Evolutionary conservation across 30 jellyfish, hydroid and myxozoan species (phyloP), one percentile per base, ranked within the genome.

Genomic region (Cassiopea xamachana): DNA sequence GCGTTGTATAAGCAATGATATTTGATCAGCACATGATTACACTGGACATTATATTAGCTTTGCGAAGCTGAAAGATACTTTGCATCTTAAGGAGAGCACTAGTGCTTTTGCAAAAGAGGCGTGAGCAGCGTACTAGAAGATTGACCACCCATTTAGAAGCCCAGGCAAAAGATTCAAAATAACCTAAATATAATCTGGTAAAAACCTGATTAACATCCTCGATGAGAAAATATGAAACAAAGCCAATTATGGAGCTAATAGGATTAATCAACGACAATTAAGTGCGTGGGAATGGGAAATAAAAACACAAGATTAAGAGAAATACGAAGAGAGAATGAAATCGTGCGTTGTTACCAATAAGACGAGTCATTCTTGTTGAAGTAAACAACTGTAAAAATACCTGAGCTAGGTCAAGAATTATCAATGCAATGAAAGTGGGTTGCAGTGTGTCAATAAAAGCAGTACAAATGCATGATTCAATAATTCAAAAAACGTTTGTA

Each of bases 301-400:
- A 77, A 77, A 77, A 59, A 48, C 86, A 77, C 17, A 5, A 77
- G 48, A 46, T n/a, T 12, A 44, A 2, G 49, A 2, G n/a, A 77
- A 50, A 48, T 43, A 16, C 12, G 73, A 77, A 18, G 46, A 77
- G 5, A 19, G n/a, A 16, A 77, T 5, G 47, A 77, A n/a, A 9
- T 46, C 6, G 51, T 45, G 86, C 47, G 75, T 4, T 64, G 88
- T 80, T 87, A 96, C 98, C 98, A 91, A 78, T 96, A 96, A 9
- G 89, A 45, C 43, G 92, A 80, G 69, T 90, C 93, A 18, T 67
- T 55, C 71, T 89, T 92, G 89, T 92, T 87, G 75, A 82, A 90
- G 50, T 92, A 90, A 55, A 96, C 97, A 16, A 96, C 92, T 5
- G 96, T 98, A 80, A 96, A 96, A 7, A 96, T 97, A 89, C 94